Conservation (phyloP, 2,888 invertebrate genomes). For the Silvanus unidentatus region DNA sequence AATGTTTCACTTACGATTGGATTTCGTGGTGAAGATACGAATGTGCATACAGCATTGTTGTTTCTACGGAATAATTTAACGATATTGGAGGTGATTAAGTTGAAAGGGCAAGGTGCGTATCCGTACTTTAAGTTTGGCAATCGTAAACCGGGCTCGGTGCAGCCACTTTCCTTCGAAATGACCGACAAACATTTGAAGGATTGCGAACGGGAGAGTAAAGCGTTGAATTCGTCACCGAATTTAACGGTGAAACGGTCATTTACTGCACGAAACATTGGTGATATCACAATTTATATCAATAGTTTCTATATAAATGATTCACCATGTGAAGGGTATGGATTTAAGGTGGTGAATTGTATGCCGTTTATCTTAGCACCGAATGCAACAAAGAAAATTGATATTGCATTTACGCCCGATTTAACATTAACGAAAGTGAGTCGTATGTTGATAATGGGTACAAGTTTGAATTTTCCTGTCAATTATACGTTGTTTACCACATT, state of each 20-base stretch:
- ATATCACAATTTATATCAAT: constrained; percentile 71
- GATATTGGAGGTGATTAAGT: constrained; percentile 75
- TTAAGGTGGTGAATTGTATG: constrained; percentile 68
- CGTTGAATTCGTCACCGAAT: constrained; percentile 50
- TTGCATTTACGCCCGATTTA: constrained; percentile 85
- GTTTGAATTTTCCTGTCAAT: constrained; percentile 55
- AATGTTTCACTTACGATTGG: constrained; percentile 48
- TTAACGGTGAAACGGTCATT: constrained; percentile 76
- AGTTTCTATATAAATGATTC: constrained; percentile 61
- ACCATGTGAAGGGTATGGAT: constrained; percentile 73
- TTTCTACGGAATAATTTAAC: constrained; percentile 87
- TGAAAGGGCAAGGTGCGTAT: constrained; percentile 78
- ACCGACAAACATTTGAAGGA: constrained; percentile 53
- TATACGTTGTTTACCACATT: constrained; percentile 65
- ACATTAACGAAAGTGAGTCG: constrained; percentile 69
- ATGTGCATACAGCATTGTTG: constrained; percentile 48
- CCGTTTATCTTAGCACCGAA: constrained; percentile 68
- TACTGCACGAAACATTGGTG: constrained; percentile 84
- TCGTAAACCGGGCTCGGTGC: constrained; percentile 69
- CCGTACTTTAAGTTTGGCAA: constrained; percentile 87
- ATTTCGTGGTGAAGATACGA: constrained; percentile 47
- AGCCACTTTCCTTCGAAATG: constrained; percentile 77
- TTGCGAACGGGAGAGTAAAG: constrained; percentile 46
- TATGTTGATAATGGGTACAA: constrained; percentile 56
- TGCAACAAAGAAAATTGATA: constrained; percentile 69